phyloP scores from a whole-genome alignment of 2,797 vertebrate genomes.

The Malacoctenus gilli region DNA sequence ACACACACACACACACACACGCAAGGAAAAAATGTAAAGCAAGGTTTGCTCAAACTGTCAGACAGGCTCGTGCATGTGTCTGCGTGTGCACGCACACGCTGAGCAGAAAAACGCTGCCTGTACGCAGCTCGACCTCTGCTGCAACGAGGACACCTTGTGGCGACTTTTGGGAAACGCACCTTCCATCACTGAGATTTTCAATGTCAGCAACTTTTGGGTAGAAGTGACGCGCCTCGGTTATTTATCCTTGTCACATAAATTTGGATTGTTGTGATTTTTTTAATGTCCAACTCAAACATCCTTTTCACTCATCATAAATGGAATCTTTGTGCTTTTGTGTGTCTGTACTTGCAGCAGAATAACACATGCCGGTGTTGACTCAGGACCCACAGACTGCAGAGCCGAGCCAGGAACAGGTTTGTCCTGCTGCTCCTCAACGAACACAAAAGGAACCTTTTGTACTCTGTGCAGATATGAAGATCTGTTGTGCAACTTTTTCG shows the following conservation, averaged over 20 bases:
- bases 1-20: slow-evolving; percentile 9
- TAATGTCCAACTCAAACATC: too few relatives aligned
- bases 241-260: neutral
- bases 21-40: neutral
- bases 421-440: slow-evolving; percentile 34
- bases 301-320: too few relatives aligned
- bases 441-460: slow-evolving; percentile 2
- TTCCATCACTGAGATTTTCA: neutral
- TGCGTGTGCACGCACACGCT: neutral
- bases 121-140: slow-evolving; percentile 51
- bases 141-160: slow-evolving; percentile 76
- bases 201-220: slow-evolving; percentile 18
- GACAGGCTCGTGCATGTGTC: neutral
- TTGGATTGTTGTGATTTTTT: neutral
- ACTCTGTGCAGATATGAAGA: neutral
- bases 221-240: neutral
- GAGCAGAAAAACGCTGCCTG: too few relatives aligned
- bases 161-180: neutral
- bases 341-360: slow-evolving; percentile 50
- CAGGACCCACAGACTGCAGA: slow-evolving; percentile 40
- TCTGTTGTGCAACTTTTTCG: neutral
- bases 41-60: neutral
- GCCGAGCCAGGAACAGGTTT: slow-evolving; percentile 66
- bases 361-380: slow-evolving; percentile 44
- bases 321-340: slow-evolving; percentile 33